These are phyloP conservation scores for Euplagia quadripunctaria DNA, from an alignment of 2,888 invertebrate species.

Conservation along the genomic window DNA sequence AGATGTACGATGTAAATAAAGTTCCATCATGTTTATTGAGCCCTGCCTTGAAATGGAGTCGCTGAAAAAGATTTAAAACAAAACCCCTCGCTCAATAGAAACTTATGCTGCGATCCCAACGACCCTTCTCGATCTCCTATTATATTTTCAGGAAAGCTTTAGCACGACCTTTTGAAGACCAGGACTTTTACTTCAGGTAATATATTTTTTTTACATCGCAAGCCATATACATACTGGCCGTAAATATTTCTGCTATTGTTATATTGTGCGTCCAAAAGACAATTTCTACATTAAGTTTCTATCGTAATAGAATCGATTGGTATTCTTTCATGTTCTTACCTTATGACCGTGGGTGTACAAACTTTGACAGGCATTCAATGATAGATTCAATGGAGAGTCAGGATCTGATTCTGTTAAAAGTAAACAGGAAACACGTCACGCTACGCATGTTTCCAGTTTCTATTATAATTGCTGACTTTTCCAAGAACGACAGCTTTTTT, in stretches of 20 bases:
- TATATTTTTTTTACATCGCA: background rate
- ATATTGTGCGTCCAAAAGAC: background rate
- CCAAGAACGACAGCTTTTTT: no score
- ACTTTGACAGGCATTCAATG: background rate
- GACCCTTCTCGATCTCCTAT: slow-evolving; percentile 55
- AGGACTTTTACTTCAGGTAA: background rate
- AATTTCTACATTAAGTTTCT: background rate
- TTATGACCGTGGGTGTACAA: background rate
- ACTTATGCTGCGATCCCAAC: slow-evolving; percentile 64
- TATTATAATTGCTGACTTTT: no score
- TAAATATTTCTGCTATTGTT: background rate
- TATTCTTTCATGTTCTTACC: background rate
- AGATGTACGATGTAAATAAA: background rate
- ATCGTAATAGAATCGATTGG: background rate
- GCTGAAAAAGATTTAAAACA: slow-evolving; percentile 61
- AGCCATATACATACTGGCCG: background rate
- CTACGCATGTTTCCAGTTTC: no score
- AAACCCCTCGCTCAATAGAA: slow-evolving; percentile 62
- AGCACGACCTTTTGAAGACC: slow-evolving; percentile 28
- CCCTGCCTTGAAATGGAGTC: slow-evolving; percentile 37
- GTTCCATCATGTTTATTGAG: slow-evolving; percentile 5
- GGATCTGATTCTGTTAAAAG: no score
- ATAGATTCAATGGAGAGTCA: background rate
- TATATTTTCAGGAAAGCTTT: slow-evolving; percentile 45
- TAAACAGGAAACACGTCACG: no score